A percentile compares a stretch with the other conserved stretches of the same genome.
phyloP scores from a whole-genome alignment of 2,113 vertebrate species.

The Leptosomus discolor region DNA sequence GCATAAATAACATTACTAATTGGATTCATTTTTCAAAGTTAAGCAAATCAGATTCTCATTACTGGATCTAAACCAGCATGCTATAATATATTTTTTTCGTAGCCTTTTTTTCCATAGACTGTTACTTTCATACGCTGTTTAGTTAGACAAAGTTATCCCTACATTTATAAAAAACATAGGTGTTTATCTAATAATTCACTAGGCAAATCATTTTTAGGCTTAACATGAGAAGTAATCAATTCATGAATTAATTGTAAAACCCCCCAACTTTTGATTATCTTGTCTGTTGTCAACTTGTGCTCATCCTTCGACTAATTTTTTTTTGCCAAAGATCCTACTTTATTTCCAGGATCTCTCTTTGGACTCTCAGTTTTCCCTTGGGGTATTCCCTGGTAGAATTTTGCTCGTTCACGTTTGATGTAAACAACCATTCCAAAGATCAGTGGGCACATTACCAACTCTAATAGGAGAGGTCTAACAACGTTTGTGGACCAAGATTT shows the following conservation, averaged over 20 bases:
- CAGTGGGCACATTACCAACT: not conserved
- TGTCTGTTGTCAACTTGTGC: not conserved
- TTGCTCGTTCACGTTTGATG: not conserved
- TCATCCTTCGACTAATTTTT: not conserved
- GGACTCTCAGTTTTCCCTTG: not conserved
- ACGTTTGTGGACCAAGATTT: not conserved
- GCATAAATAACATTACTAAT: not conserved
- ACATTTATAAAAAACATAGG: not conserved
- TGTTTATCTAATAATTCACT: not conserved
- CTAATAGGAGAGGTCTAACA: not conserved
- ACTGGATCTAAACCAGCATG: not conserved
- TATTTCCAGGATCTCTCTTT: accelerated
- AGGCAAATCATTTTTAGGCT: not conserved
- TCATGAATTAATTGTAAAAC: not conserved
- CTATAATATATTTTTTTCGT: not conserved
- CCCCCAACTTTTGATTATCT: accelerated
- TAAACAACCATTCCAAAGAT: not conserved
- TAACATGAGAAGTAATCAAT: not conserved
- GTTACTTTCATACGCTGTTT: not conserved
- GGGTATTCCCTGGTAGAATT: not conserved
- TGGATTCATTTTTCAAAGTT: not conserved
- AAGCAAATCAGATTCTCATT: not conserved
- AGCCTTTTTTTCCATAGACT: not conserved
- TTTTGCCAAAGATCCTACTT: not conserved
- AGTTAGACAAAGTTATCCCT: not conserved